phyloP scores from a whole-genome alignment of 35 echinoderm and acorn worm species.

The Nesometra sesokonis region DNA sequence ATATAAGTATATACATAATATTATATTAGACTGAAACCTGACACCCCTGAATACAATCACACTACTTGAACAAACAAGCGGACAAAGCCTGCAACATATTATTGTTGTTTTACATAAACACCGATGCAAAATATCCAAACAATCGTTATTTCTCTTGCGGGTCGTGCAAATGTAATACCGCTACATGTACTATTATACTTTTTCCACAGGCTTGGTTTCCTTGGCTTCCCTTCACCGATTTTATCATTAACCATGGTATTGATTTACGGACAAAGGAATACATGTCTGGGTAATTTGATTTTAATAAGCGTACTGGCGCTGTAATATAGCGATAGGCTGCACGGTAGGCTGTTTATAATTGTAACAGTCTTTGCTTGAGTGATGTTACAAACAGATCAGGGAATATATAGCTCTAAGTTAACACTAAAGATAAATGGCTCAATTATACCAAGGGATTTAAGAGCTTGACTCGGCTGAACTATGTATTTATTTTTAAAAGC shows the following conservation, averaged over 20 bases:
- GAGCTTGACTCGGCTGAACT: background rate
- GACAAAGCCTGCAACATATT: background rate
- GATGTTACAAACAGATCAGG: background rate
- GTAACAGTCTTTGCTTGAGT: background rate
- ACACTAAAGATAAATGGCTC: background rate
- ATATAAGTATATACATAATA: too few relatives aligned
- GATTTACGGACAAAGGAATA: background rate
- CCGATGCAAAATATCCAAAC: background rate
- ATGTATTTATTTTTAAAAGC: background rate
- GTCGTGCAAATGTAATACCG: background rate
- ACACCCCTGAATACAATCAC: background rate
- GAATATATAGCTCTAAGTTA: too few relatives aligned
- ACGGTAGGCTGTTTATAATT: background rate
- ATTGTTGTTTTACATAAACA: background rate
- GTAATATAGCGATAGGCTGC: background rate
- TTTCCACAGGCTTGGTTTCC: background rate
- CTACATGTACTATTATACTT: background rate
- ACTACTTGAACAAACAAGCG: background rate
- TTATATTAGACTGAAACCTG: background rate
- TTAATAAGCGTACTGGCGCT: background rate
- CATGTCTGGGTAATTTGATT: background rate
- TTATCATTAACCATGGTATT: background rate
- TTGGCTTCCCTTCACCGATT: background rate
- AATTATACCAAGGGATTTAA: background rate
- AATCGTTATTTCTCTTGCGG: background rate